phyloP scores from a whole-genome alignment of 2,113 vertebrate genomes.

The Nyctereutes procyonoides region DNA sequence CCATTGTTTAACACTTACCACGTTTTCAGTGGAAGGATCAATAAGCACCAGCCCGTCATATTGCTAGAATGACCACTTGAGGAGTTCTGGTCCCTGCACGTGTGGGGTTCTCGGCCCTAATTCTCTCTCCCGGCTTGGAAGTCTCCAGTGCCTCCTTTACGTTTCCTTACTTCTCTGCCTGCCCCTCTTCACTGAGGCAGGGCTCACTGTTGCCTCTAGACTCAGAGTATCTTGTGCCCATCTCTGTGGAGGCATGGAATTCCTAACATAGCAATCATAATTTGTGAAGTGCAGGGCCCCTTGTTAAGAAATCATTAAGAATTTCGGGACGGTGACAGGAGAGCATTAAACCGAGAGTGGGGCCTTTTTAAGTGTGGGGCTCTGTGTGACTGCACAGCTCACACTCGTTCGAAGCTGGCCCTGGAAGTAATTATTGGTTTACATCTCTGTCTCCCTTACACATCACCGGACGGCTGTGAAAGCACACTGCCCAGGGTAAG shows the following conservation, averaged over 20 bases:
- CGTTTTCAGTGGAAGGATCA: constrained; percentile 39
- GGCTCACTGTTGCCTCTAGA: neutral
- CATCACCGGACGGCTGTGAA: neutral
- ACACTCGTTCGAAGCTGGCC: neutral
- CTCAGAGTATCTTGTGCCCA: neutral
- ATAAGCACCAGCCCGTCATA: neutral
- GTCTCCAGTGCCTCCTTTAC: neutral
- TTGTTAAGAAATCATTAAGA: constrained; percentile 49
- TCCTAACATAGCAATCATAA: neutral
- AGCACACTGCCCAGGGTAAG: neutral
- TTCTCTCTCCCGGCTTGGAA: neutral
- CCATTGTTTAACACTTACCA: neutral
- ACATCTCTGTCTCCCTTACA: neutral
- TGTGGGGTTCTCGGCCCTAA: neutral
- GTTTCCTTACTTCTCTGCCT: neutral
- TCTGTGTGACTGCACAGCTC: neutral
- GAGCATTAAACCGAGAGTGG: neutral
- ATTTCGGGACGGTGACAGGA: constrained; percentile 3
- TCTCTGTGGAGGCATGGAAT: neutral
- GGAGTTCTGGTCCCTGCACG: neutral
- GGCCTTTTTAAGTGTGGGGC: neutral
- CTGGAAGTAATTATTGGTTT: neutral
- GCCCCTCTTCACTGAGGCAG: neutral
- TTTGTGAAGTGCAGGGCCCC: neutral
- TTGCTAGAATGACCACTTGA: neutral